Evolutionary conservation across 1,140 invertebrate species (phyloP).

Genomic region (Gryon sp.): DNA sequence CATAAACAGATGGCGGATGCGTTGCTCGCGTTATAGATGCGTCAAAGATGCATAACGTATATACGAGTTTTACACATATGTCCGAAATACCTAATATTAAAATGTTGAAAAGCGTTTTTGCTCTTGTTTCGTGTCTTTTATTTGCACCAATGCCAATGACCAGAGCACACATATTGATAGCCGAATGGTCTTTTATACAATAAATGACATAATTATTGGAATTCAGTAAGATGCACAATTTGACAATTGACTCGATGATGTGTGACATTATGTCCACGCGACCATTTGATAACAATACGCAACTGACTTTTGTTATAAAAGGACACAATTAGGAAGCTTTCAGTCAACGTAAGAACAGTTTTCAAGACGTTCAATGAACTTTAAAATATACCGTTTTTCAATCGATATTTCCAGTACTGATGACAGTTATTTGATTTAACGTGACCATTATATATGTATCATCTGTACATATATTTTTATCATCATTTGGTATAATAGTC

Average conservation of each 20-base stretch:
- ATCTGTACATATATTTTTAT: no score
- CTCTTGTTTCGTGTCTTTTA: constrained; percentile 24
- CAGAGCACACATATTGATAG: constrained; percentile 42
- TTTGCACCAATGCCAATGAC: constrained; percentile 45
- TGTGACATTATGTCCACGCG: constrained; percentile 20
- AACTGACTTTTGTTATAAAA: constrained; percentile 20
- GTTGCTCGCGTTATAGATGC: constrained; percentile 30
- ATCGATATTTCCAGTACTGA: background rate
- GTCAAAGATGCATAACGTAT: constrained; percentile 17
- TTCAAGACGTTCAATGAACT: constrained; percentile 42
- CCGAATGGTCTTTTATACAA: constrained; percentile 42
- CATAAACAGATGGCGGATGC: constrained; percentile 54
- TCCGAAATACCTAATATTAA: constrained; percentile 38
- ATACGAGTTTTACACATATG: constrained; percentile 61
- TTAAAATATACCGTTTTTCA: constrained; percentile 11
- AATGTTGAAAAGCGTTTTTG: constrained; percentile 40
- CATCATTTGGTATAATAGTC: no score
- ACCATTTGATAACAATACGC: constrained; percentile 26
- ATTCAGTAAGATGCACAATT: no score
- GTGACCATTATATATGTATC: no score
- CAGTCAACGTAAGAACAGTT: background rate
- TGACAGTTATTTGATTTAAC: constrained; percentile 6
- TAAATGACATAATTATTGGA: constrained; percentile 51
- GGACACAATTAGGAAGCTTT: constrained; percentile 32
- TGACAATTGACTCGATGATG: no score